Conservation (phyloP, 2,888 invertebrate species). For the Imbricaverruca yamaguchii region DNA sequence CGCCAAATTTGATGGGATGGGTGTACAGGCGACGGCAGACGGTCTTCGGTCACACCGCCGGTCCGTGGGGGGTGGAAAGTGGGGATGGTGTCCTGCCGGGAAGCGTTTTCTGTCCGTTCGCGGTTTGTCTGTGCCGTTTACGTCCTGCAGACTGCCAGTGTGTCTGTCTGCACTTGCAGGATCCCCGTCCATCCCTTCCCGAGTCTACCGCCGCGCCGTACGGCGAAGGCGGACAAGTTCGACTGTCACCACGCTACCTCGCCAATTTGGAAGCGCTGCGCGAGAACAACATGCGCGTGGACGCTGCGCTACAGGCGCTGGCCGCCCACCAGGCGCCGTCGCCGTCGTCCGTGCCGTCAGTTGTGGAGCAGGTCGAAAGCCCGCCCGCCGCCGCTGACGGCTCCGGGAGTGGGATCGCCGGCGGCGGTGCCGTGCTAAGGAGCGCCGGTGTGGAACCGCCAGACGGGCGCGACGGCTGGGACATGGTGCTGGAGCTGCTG, state of each 20-base stretch:
- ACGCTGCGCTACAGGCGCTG: constrained; percentile 1
- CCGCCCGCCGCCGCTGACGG: neutral
- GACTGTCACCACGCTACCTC: neutral
- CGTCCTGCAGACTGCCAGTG: too few relatives aligned
- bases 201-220: neutral
- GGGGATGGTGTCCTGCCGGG: neutral
- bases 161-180: neutral
- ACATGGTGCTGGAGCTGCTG: neutral
- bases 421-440: neutral
- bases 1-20: neutral
- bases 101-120: too few relatives aligned
- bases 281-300: neutral
- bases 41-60: neutral
- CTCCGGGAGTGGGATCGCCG: neutral
- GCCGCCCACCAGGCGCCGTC: neutral
- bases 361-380: neutral
- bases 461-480: neutral
- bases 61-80: neutral
- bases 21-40: neutral
- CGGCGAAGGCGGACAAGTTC: neutral
- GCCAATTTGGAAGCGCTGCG: neutral
- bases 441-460: neutral
- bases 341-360: neutral
- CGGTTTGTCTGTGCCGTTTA: too few relatives aligned
- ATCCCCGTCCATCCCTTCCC: too few relatives aligned